These are phyloP conservation scores for Zeus faber DNA, from an alignment of 2,113 vertebrate genomes.

Conservation along the genomic window DNA sequence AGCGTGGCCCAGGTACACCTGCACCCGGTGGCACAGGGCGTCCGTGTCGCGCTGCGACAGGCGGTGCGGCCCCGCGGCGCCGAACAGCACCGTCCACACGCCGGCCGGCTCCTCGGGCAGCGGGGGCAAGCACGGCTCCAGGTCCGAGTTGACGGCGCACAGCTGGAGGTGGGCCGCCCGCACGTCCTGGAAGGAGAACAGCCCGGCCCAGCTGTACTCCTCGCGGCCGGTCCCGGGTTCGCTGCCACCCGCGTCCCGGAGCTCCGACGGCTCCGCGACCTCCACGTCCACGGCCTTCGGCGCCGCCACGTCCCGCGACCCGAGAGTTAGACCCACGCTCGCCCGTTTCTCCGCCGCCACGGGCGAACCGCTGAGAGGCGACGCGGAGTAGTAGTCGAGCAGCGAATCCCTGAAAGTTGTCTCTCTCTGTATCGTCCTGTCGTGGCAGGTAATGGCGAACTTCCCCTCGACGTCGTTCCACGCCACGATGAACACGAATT, in stretches of 20 bases:
- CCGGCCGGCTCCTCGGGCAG: conserved; percentile 91
- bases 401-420: conserved; percentile 78
- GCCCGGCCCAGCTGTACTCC: conserved; percentile 94
- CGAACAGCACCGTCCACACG: conserved; percentile 92
- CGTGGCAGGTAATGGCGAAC: conserved; percentile 96
- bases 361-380: conserved; percentile 9
- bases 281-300: too few relatives aligned
- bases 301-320: conserved; percentile 29
- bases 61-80: conserved; percentile 62
- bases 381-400: conserved; percentile 27
- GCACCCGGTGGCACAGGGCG: conserved; percentile 84
- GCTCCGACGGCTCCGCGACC: too few relatives aligned
- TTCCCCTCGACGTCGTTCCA: conserved; percentile 97
- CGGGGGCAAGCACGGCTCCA: conserved; percentile 87
- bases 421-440: conserved; percentile 88
- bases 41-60: conserved; percentile 81
- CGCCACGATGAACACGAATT: conserved; percentile 96
- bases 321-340: conserved; percentile 26
- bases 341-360: conserved; percentile 29
- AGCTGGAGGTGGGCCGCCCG: conserved; percentile 88
- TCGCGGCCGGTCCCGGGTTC: conserved; percentile 59
- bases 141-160: conserved; percentile 89
- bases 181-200: conserved; percentile 95
- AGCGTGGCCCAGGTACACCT: conserved; percentile 91
- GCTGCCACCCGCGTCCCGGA: too few relatives aligned